A percentile compares a stretch with the other conserved stretches of the same genome.
Evolutionary conservation across 2,797 vertebrate species (phyloP).

Genomic region (Microhierax caerulescens): DNA sequence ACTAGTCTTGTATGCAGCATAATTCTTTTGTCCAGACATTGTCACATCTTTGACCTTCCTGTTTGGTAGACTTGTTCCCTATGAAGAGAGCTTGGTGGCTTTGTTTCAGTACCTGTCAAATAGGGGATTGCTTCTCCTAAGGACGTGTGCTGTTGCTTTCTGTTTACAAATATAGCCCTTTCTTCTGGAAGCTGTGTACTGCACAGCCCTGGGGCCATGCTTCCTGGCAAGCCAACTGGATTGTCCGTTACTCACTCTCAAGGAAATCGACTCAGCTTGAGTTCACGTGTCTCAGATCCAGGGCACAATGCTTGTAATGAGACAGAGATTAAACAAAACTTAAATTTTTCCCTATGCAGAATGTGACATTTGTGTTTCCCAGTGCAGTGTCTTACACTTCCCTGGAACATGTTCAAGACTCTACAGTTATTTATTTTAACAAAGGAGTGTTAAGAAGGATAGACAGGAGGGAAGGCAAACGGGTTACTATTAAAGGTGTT

Average conservation of each 20-base stretch:
- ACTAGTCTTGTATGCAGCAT: neutral
- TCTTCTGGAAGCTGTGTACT: conserved; percentile 22
- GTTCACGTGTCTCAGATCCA: neutral
- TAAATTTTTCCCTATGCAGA: neutral
- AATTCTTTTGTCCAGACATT: neutral
- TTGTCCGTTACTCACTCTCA: neutral
- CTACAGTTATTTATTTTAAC: neutral
- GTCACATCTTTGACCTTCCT: conserved; percentile 33
- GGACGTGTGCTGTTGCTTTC: neutral
- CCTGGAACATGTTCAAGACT: neutral
- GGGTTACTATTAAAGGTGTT: neutral
- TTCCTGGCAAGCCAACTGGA: conserved; percentile 36
- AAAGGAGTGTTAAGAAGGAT: neutral
- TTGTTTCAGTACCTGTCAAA: conserved; percentile 17
- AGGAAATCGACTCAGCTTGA: neutral
- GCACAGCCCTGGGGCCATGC: neutral
- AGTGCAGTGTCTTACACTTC: neutral
- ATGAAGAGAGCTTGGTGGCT: neutral
- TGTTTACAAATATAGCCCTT: neutral
- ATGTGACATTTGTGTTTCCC: neutral
- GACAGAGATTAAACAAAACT: neutral
- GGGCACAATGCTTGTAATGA: neutral
- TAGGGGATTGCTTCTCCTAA: neutral
- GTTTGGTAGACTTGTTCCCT: neutral
- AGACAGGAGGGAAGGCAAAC: neutral